Base-by-base conservation (phyloP, 2,113 vertebrate species). In the Gadus macrocephalus region DNA sequence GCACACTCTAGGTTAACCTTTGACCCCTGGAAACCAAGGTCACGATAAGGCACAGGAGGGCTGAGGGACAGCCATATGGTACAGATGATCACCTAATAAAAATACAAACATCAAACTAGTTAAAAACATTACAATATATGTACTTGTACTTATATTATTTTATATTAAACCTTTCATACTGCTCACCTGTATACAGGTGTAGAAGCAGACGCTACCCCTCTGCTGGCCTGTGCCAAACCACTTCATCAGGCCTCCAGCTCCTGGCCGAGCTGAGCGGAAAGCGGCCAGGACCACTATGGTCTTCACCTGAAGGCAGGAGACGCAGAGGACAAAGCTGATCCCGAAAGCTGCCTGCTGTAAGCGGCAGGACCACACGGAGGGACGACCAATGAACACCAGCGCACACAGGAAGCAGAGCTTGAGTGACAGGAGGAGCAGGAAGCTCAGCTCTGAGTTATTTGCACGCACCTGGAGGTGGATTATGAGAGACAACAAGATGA, bases 31-130 rank as follows among this genome's bases (percentile, higher is more conserved):
- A 84, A 64, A 4, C 73, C 73, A 17, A 84, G 71, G 67, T 91
- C 89, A 53, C 67, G 77, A 22, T 73, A 62, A 72, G 91, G 88
- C 9, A 62, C 71, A 0, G 90, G 91, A 3, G 91, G 90, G 1
- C 76, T 85, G 56, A 89, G 28, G n/a, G 79, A 83, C 3, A 92
- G 69, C 90, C 92, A 92, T 5, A 75, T 38, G 3, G 69, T 64
- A 76, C 90, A 92, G 69, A 92, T 91, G 60, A 86, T 49, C 25
- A 91, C 72, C 84, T 92, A 79, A 5, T 92, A 78, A 5, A 78
- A 60, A 70, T 35, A 64, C 70, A 68, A 15, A 68, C 12, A 69
- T n/a, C 62, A n/a, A 53, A 64, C 5, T 22, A 35, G 5, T 64
- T 16, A 31, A 31, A 14, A 27, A 62, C 20, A 1, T 27, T 15